Evolutionary conservation across 2,888 invertebrate species (phyloP).

Genomic region (Drosophila aldrichi): DNA sequence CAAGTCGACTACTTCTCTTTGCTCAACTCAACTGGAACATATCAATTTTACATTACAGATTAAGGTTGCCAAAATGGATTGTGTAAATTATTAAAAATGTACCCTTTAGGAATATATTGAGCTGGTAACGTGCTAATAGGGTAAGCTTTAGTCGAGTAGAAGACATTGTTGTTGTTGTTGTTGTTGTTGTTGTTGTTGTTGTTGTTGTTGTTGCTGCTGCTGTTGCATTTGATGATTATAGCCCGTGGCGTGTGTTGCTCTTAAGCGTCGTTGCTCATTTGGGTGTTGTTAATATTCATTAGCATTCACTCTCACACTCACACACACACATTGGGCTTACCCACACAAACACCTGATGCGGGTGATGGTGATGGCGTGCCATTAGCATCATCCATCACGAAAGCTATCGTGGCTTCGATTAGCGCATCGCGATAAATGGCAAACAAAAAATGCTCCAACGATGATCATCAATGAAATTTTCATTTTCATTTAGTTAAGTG

Average conservation of each 20-base stretch:
- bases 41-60: constrained; percentile 6
- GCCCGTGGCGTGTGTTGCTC: constrained; percentile 57
- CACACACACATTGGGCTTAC: constrained; percentile 11
- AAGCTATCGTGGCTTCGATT: constrained; percentile 53
- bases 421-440: constrained; percentile 58
- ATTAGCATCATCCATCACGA: constrained; percentile 69
- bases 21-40: background rate
- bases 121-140: constrained; percentile 1
- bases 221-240: constrained; percentile 12
- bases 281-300: constrained; percentile 67
- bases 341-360: constrained; percentile 52
- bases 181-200: too few relatives aligned
- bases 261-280: constrained; percentile 54
- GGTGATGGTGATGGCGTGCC: constrained; percentile 38
- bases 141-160: constrained; percentile 10
- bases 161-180: background rate
- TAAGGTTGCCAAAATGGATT: background rate
- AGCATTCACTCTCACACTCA: constrained; percentile 36
- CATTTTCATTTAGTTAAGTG: constrained; percentile 37
- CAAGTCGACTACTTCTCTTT: background rate
- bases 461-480: constrained; percentile 34
- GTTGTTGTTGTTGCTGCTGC: background rate
- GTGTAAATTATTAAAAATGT: constrained; percentile 14
- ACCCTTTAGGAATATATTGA: background rate
- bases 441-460: constrained; percentile 3